Evolutionary conservation across 2,113 vertebrate genomes (phyloP).

Genomic region (Variabilichromis moorii): DNA sequence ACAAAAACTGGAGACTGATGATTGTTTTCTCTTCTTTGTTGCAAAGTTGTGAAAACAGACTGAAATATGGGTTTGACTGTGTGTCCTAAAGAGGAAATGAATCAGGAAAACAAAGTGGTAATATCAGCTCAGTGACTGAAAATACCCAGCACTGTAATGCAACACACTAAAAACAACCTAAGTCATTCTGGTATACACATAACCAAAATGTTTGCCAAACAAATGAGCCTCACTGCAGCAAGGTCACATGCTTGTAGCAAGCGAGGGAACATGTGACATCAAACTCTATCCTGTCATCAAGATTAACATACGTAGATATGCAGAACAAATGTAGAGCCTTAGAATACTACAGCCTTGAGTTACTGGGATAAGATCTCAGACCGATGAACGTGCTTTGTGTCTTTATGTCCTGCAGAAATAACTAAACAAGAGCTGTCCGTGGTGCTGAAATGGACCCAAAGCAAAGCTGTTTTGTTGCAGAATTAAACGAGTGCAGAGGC

Average conservation of each 20-base stretch:
- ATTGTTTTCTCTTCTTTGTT: background rate
- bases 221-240: background rate
- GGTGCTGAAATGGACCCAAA: conserved; percentile 24
- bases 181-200: background rate
- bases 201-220: background rate
- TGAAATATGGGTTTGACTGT: background rate
- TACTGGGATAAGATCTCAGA: background rate
- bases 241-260: background rate
- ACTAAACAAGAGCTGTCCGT: conserved; percentile 13
- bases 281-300: background rate
- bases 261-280: background rate
- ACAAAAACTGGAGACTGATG: background rate
- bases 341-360: background rate
- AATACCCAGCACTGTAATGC: background rate
- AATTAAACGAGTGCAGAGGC: background rate
- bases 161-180: background rate
- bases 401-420: background rate
- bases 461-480: background rate
- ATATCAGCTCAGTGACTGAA: background rate
- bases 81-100: background rate
- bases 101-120: background rate
- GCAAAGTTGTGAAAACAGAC: background rate
- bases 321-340: background rate
- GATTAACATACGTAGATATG: background rate
- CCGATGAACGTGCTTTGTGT: background rate